Evolutionary conservation across 2,113 vertebrate species (phyloP).

Genomic region (Anolis sagrei): DNA sequence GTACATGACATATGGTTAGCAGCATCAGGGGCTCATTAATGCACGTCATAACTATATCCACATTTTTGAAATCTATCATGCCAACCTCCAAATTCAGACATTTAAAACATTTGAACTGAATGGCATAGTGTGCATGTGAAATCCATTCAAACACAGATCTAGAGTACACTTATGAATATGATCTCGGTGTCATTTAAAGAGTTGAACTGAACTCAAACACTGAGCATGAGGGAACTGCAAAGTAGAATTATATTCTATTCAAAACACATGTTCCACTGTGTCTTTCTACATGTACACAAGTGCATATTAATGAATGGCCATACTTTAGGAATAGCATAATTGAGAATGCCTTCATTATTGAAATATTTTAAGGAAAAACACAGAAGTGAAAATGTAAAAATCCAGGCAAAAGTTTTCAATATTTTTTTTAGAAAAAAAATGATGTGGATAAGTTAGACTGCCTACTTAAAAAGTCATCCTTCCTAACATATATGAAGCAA

Average conservation of each 20-base stretch:
- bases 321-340: background rate
- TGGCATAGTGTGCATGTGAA: background rate
- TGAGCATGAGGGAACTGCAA: background rate
- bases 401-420: background rate
- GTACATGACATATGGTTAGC: background rate
- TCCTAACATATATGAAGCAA: background rate
- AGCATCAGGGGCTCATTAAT: background rate
- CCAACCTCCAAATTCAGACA: background rate
- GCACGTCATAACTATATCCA: background rate
- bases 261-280: background rate
- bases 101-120: background rate
- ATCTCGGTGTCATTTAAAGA: background rate
- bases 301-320: background rate
- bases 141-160: background rate
- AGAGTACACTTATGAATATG: background rate
- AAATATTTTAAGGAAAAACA: too few species aligned
- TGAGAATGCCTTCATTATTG: background rate
- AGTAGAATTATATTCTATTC: constrained; percentile 3
- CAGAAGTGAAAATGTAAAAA: background rate
- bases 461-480: background rate
- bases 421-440: background rate
- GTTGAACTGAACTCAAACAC: background rate
- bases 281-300: background rate
- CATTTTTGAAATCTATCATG: background rate
- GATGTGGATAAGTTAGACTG: background rate